Base-by-base conservation (phyloP, 2,797 vertebrate species). In the Crocodylus rhombifer region DNA sequence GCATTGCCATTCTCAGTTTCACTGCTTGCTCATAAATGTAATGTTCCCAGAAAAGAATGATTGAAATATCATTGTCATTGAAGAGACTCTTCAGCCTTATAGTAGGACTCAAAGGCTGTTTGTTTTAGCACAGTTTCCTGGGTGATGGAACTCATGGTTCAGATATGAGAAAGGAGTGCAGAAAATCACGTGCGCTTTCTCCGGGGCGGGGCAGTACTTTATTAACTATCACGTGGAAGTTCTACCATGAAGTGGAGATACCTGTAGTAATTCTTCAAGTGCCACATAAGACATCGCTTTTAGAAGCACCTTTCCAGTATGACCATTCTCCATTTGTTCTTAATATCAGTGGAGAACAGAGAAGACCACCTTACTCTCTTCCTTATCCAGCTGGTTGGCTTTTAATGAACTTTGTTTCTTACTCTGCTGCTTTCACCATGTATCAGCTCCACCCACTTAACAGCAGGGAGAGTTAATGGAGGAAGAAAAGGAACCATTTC, bases 21-120 rank as follows among this genome's bases (percentile, higher is more conserved):
- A n/a, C 23, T 73, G 77, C 36, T 17, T 5, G 5, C 10, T 36
- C 71, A 5, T 26, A 61, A 61, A 26, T 0, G 0, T 16, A 4
- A 5, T 4, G 74, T 78, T 79, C 23, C 21, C 36, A 26, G 42
- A 11, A 10, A 51, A 51, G 42, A 51, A 51, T 51, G 42, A 51
- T 11, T 51, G 10, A 51, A 51, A 51, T 51, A 51, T 51, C 42
- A 51, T 51, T 51, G 42, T 51, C 42, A 51, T 51, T 51, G 42
- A 51, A 51, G 42, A 51, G 42, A 51, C 42, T 51, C 42, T 51
- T 51, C 42, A 51, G 42, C 42, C 23, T 23, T 8, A 51, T 23
- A 73, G 69, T 8, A 15, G 51, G 17, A 51, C 11, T 73, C 36
- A 21, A 23, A 15, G 36, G 12, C 36, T 73, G 69, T 71, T 42